A percentile compares a stretch with the other conserved stretches of the same genome.
These are phyloP conservation scores for Caenorhabditis parvicauda DNA, from an alignment of 2,888 invertebrate species.

Conservation along the genomic window DNA sequence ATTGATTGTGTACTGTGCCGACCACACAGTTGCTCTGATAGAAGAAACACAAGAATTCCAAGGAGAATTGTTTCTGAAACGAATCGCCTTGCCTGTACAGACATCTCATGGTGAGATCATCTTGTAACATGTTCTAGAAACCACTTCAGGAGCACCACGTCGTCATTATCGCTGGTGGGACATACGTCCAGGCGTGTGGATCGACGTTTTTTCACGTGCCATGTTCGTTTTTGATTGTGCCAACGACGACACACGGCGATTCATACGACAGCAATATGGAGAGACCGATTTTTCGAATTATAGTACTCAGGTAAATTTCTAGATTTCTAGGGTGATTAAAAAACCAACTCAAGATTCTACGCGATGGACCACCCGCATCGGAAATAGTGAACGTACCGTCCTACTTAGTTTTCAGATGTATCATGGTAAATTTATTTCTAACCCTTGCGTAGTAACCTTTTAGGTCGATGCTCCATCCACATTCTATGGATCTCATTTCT, in stretches of 20 bases:
- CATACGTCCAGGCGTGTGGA: slow-evolving; percentile 44
- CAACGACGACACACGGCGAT: slow-evolving; percentile 33
- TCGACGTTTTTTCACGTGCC: slow-evolving; percentile 35
- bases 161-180: slow-evolving; percentile 42
- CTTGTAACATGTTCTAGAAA: not conserved
- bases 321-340: not conserved
- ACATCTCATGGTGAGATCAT: not conserved
- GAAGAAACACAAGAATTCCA: slow-evolving; percentile 44
- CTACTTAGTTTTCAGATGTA: slow-evolving; percentile 17
- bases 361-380: slow-evolving; percentile 22
- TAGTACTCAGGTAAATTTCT: slow-evolving; percentile 21
- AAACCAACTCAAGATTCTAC: slow-evolving; percentile 15
- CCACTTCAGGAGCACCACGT: slow-evolving; percentile 21
- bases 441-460: not conserved
- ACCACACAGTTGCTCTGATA: slow-evolving; percentile 38
- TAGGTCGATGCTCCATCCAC: slow-evolving; percentile 37
- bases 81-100: slow-evolving; percentile 28
- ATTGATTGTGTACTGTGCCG: slow-evolving; percentile 33
- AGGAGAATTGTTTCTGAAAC: slow-evolving; percentile 42
- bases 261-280: slow-evolving; percentile 41
- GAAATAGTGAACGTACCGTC: slow-evolving; percentile 18
- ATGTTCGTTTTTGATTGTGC: slow-evolving; percentile 41
- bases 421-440: slow-evolving; percentile 9
- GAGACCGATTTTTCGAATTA: slow-evolving; percentile 34
- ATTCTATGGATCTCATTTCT: slow-evolving; percentile 25